Evolutionary conservation across 1,140 invertebrate species (phyloP).

Genomic region (Calliphora vicina): DNA sequence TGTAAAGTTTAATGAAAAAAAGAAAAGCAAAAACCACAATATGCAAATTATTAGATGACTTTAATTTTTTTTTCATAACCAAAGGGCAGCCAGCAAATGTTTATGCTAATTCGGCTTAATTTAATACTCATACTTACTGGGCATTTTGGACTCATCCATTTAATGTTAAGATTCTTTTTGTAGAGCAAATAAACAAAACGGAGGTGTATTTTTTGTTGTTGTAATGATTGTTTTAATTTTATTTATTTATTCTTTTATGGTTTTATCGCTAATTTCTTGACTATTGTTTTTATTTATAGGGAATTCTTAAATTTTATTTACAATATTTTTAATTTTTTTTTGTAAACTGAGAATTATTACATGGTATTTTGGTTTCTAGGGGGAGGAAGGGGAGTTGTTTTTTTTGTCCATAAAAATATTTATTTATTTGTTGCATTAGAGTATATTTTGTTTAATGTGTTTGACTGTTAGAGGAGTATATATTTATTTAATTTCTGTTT

Average conservation of each 20-base stretch:
- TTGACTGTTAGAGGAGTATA: neutral
- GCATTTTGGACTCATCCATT: too few species aligned
- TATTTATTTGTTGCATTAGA: neutral
- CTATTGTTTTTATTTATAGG: neutral
- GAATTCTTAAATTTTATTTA: neutral
- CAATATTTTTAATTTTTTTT: neutral
- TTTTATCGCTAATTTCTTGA: neutral
- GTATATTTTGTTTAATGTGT: neutral
- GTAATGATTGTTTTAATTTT: neutral
- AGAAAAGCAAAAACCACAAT: conserved; percentile 27
- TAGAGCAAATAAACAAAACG: neutral
- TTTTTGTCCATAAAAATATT: neutral
- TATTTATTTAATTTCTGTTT: neutral
- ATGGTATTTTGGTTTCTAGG: neutral
- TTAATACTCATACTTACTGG: neutral
- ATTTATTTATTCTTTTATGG: neutral
- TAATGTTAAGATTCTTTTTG: too few species aligned
- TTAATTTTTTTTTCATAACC: conserved; percentile 5
- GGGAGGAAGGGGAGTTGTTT: neutral
- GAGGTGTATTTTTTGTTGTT: neutral
- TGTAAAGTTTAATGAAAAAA: conserved; percentile 1
- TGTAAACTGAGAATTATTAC: neutral
- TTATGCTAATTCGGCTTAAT: neutral
- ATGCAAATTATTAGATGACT: conserved; percentile 25
- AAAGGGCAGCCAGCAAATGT: neutral